Base-by-base conservation (phyloP, 2,888 invertebrate species). In the Chaetogeoica ovagalla region DNA sequence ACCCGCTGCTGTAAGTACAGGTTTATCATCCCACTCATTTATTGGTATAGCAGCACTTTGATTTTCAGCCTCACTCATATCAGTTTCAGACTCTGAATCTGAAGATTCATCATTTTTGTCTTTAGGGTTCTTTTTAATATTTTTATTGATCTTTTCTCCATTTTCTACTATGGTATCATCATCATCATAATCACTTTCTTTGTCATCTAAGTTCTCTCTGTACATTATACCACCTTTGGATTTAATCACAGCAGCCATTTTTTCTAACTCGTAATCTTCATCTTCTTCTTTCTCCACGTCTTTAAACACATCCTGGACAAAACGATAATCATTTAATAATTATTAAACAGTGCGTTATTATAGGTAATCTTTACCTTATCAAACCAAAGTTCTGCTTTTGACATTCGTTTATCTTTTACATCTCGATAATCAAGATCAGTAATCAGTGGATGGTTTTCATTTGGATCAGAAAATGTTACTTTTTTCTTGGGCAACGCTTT, bases 371-470 rank as follows among this genome's bases (percentile, higher is more conserved):
- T 82, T 82, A 87, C 87, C 85, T 94, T 92, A 85, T 95, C 92
- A 86, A 94, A 94, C 95, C 96, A 96, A 55, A 94, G 87, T 84
- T 94, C 91, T 0, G 95, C 95, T 85, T 94, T 94, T 84, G 92
- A 91, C 21, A 91, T 89, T 23, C 91, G 89, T 84, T 91, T 92
- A 8, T 92, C 90, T 74, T 91, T 90, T 82, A 92, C 92, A 83
- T 93, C 92, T 6, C 93, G 89, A 81, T 90, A 89, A 85, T 95
- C 95, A 65, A 95, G 87, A 84, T 95, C 94, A 13, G 93, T 94
- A 52, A 95, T 88, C 0, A 95, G 86, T 0, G 95, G 95, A 87
- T 92, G 91, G 81, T 88, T 87, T 66, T 86, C 84, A 43, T 81
- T 77, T 37, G 65, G 71, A 55, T 82, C 82, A 11, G 82, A 65